These are phyloP conservation scores for Metalampra italica DNA, from an alignment of 2,888 invertebrate genomes.

Conservation along the genomic window DNA sequence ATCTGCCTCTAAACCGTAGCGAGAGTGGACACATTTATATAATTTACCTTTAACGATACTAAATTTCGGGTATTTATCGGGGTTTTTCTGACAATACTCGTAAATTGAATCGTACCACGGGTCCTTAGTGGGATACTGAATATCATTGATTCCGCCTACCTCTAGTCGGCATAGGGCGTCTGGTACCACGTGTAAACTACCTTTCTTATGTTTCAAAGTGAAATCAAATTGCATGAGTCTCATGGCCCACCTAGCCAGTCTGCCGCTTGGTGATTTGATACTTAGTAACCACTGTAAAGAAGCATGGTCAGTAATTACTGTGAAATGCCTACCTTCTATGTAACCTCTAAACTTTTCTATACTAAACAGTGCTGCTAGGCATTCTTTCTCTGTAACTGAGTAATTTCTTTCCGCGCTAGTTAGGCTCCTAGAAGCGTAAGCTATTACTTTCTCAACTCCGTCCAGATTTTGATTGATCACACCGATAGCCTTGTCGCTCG, in stretches of 20 bases:
- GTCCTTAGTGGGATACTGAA: slow-evolving; percentile 5
- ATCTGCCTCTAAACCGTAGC: slow-evolving; percentile 10
- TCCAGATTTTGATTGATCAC: slow-evolving; percentile 17
- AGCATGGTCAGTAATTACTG: slow-evolving; percentile 22
- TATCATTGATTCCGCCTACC: slow-evolving; percentile 1
- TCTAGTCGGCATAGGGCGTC: slow-evolving; percentile 18
- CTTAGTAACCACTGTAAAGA: slow-evolving; percentile 4
- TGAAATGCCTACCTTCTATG: slow-evolving; percentile 22
- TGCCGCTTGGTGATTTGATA: slow-evolving; percentile 21
- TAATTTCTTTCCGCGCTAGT: slow-evolving; percentile 19
- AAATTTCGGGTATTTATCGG: slow-evolving; percentile 14
- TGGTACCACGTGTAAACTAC: slow-evolving; percentile 21
- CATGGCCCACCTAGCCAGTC: slow-evolving; percentile 25
- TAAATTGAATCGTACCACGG: slow-evolving; percentile 19
- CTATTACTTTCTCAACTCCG: slow-evolving; percentile 17
- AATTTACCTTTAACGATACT: slow-evolving; percentile 12
- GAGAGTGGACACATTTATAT: slow-evolving; percentile 14
- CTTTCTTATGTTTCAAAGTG: slow-evolving; percentile 20
- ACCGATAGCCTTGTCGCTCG: slow-evolving; percentile 15
- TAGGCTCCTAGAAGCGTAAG: slow-evolving; percentile 10
- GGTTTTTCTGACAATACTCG: slow-evolving; percentile 11
- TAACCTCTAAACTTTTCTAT: slow-evolving; percentile 25
- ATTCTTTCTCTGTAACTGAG: slow-evolving; percentile 25
- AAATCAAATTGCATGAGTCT: slow-evolving; percentile 23
- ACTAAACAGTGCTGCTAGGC: slow-evolving; percentile 26